Evolutionary conservation across 2,113 vertebrate genomes (phyloP).

Genomic region (Elgaria multicarinata): DNA sequence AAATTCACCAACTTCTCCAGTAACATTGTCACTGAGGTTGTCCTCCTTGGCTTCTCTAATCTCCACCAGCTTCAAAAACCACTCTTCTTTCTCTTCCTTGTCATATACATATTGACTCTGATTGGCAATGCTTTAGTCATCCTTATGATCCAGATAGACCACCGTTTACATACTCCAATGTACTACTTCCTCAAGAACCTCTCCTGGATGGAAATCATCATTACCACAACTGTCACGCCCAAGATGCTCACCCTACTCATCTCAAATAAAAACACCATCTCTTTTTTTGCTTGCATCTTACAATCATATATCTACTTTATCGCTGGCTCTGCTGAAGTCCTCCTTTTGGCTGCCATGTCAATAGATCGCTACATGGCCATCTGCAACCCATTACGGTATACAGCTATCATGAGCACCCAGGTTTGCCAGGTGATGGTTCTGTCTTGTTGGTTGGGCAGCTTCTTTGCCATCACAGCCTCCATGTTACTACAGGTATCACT

Average conservation of each 20-base stretch:
- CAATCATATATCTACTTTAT: slow-evolving; percentile 61
- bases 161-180: slow-evolving; percentile 9
- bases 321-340: slow-evolving; percentile 61
- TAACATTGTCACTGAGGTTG: slow-evolving; percentile 25
- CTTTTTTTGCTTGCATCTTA: slow-evolving; percentile 46
- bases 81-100: slow-evolving; percentile 55
- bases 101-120: slow-evolving; percentile 57
- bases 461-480: slow-evolving; percentile 52
- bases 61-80: slow-evolving; percentile 37
- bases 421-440: slow-evolving; percentile 51
- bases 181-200: slow-evolving; percentile 64
- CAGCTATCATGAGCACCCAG: slow-evolving; percentile 47
- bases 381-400: slow-evolving; percentile 61
- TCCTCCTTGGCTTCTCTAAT: slow-evolving; percentile 61
- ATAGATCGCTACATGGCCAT: not conserved
- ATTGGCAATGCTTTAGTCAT: slow-evolving; percentile 57
- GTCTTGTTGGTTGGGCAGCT: slow-evolving; percentile 56
- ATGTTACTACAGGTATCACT: slow-evolving; percentile 49
- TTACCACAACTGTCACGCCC: slow-evolving; percentile 55
- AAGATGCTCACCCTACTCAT: slow-evolving; percentile 63
- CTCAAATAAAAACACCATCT: slow-evolving; percentile 53
- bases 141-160: slow-evolving; percentile 52
- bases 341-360: slow-evolving; percentile 64
- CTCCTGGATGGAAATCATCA: slow-evolving; percentile 62
- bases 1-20: not conserved